phyloP scores from a whole-genome alignment of 2,888 invertebrate species.

The Orthosia incerta region DNA sequence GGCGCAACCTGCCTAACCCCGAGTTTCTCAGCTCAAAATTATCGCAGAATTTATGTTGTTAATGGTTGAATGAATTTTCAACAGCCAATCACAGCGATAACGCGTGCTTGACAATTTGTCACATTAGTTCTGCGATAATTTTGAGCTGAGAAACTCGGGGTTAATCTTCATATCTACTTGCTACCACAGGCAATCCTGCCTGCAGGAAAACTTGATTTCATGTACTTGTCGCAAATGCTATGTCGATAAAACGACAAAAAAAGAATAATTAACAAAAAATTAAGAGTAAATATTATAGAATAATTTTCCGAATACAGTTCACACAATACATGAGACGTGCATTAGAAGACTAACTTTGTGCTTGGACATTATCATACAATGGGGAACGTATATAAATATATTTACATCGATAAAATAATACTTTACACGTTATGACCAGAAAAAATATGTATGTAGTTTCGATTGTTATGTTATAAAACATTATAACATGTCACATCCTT shows the following conservation, averaged over 20 bases:
- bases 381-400: slow-evolving; percentile 23
- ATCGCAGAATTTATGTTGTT: too few relatives aligned
- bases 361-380: slow-evolving; percentile 44
- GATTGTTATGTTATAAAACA: slow-evolving; percentile 25
- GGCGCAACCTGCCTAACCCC: background rate
- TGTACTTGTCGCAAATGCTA: background rate
- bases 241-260: slow-evolving; percentile 40
- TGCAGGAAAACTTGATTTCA: background rate
- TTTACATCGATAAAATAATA: slow-evolving; percentile 42
- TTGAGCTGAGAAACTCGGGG: too few relatives aligned
- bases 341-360: slow-evolving; percentile 51
- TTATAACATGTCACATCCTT: slow-evolving; percentile 13
- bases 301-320: slow-evolving; percentile 49
- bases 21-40: too few relatives aligned
- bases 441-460: slow-evolving; percentile 4
- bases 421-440: slow-evolving; percentile 30
- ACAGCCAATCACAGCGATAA: too few relatives aligned
- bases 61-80: too few relatives aligned
- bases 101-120: too few relatives aligned
- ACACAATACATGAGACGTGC: slow-evolving; percentile 43
- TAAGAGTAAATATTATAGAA: too few relatives aligned
- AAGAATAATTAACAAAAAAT: too few relatives aligned
- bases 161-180: background rate
- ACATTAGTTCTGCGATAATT: too few relatives aligned
- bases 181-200: background rate